phyloP scores from a whole-genome alignment of 2,113 vertebrate species.

The Carassius gibelio region DNA sequence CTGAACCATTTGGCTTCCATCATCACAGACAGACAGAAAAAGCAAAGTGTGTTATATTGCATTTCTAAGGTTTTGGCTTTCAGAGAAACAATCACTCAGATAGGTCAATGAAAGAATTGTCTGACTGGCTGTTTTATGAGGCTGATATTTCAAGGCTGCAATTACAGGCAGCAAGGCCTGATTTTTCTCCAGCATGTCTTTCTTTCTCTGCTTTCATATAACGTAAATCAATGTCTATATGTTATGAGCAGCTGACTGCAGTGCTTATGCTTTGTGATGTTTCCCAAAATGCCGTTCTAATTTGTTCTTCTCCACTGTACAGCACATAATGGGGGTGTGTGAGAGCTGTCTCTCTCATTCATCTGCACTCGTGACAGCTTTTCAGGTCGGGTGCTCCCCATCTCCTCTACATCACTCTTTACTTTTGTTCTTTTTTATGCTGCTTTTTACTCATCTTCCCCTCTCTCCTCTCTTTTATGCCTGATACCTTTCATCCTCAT shows the following conservation, averaged over 20 bases:
- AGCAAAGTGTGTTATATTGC: conserved; percentile 42
- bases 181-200: neutral
- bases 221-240: conserved; percentile 40
- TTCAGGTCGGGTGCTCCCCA: conserved; percentile 32
- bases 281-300: conserved; percentile 34
- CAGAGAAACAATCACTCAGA: conserved; percentile 45
- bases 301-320: conserved; percentile 30
- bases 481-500: conserved; percentile 51
- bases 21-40: conserved; percentile 38
- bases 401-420: conserved; percentile 38
- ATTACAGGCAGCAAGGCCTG: conserved; percentile 43
- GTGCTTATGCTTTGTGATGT: conserved; percentile 39
- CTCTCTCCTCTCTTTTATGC: conserved; percentile 44
- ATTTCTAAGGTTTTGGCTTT: conserved; percentile 43
- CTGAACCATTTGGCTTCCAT: neutral
- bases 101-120: conserved; percentile 51
- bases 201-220: conserved; percentile 10
- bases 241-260: conserved; percentile 9
- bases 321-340: conserved; percentile 15
- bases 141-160: conserved; percentile 53
- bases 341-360: conserved; percentile 29
- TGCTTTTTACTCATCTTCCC: conserved; percentile 46
- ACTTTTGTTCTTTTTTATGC: conserved; percentile 48
- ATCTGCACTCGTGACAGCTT: conserved; percentile 37
- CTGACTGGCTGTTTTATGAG: conserved; percentile 53